Evolutionary conservation across 2,797 vertebrate species (phyloP).

Genomic region (Arremon brunneinucha): DNA sequence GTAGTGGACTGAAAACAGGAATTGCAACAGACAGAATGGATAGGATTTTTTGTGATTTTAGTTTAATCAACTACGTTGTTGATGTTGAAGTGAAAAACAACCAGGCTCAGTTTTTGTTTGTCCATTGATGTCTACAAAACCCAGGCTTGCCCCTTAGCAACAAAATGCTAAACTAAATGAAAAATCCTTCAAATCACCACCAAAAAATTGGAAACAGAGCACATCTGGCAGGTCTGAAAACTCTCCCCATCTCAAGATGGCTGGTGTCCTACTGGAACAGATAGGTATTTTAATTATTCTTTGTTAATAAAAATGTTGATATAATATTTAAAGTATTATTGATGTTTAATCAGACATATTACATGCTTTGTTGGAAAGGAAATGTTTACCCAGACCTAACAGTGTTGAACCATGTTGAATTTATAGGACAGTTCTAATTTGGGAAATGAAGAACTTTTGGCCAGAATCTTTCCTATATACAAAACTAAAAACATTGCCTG

Average conservation of each 20-base stretch:
- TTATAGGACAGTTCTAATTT: not conserved
- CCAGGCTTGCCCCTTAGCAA: not conserved
- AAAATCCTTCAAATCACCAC: not conserved
- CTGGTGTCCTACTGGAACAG: not conserved
- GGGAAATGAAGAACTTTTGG: not conserved
- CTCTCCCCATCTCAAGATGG: not conserved
- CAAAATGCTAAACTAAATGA: not conserved
- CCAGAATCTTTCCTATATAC: not conserved
- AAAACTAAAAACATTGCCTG: not conserved
- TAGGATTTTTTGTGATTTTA: not conserved
- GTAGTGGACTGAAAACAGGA: not conserved
- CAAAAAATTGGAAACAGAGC: not conserved
- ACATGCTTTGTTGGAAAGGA: not conserved
- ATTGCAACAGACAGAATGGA: not conserved
- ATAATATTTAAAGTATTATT: not conserved
- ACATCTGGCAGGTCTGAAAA: not conserved
- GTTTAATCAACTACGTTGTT: not conserved
- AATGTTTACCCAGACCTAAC: not conserved
- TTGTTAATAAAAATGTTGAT: not conserved
- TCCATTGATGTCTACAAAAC: not conserved
- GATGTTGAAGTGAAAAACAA: not conserved
- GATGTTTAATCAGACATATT: not conserved
- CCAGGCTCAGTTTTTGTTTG: not conserved
- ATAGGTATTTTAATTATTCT: not conserved
- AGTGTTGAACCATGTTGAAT: rapidly evolving